A percentile compares a stretch with the other conserved stretches of the same genome.
Conservation (phyloP, 1,140 invertebrate genomes). For the Achroia grisella region DNA sequence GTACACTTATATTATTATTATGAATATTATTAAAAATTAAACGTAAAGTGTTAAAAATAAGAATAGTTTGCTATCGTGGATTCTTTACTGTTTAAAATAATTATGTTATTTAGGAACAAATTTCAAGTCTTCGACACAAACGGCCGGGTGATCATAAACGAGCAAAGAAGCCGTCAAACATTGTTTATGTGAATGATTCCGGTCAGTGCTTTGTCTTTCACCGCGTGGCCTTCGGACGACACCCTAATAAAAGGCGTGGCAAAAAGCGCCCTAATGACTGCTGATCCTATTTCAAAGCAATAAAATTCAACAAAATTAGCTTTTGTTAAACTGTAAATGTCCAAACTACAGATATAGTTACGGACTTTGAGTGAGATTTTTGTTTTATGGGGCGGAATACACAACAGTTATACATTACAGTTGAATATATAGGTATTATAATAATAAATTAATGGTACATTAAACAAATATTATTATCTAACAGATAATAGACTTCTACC, state of each 20-base stretch:
- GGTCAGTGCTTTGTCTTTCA: slow-evolving; percentile 62
- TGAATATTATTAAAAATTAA: background rate
- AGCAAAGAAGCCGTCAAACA: slow-evolving; percentile 60
- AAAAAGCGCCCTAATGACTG: slow-evolving; percentile 66
- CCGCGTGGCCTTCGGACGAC: slow-evolving; percentile 64
- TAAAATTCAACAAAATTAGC: slow-evolving; percentile 73
- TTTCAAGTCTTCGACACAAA: background rate
- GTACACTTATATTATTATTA: background rate
- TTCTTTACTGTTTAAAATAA: too few species aligned
- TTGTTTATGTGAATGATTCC: slow-evolving; percentile 65
- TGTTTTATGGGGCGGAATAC: slow-evolving; percentile 37
- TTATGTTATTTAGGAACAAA: too few species aligned
- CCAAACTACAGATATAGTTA: slow-evolving; percentile 30
- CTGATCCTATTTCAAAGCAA: slow-evolving; percentile 68
- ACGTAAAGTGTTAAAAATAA: too few species aligned
- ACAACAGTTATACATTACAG: too few species aligned
- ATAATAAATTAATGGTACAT: too few species aligned
- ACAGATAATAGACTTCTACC: too few species aligned
- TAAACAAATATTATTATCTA: too few species aligned
- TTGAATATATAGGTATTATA: too few species aligned
- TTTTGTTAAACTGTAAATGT: slow-evolving; percentile 64
- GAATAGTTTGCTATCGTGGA: too few species aligned
- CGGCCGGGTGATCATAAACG: slow-evolving; percentile 36
- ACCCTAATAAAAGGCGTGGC: slow-evolving; percentile 70
- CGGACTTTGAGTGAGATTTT: slow-evolving; percentile 33